Evolutionary conservation across 2,113 vertebrate species (phyloP).

Genomic region (Phalacrocorax pelagicus): DNA sequence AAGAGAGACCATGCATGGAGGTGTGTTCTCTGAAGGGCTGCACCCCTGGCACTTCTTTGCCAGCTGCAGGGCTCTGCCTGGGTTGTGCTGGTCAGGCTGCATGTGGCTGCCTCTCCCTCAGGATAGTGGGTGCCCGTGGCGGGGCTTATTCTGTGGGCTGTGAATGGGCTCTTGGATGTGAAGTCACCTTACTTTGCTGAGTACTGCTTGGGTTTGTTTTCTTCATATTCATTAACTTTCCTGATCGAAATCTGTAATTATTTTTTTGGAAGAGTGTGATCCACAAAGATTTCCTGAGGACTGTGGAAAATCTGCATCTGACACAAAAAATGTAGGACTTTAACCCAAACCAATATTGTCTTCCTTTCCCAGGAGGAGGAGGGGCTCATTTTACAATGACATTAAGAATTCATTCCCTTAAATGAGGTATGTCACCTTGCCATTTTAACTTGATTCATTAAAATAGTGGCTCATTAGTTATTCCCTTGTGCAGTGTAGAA

Average conservation of each 20-base stretch:
- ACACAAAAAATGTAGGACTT: background rate
- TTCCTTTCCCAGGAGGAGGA: constrained; percentile 11
- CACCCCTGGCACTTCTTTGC: background rate
- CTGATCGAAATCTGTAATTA: background rate
- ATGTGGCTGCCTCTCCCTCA: background rate
- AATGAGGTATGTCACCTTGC: constrained; percentile 48
- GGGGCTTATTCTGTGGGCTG: background rate
- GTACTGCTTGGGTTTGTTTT: background rate
- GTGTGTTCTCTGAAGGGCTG: background rate
- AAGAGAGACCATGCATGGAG: rapidly evolving
- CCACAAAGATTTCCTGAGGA: background rate
- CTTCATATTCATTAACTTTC: background rate
- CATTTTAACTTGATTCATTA: constrained; percentile 57
- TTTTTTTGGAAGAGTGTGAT: background rate
- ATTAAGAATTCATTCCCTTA: constrained; percentile 51
- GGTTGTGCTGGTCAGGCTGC: background rate
- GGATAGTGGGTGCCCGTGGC: rapidly evolving
- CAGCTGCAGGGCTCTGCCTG: background rate
- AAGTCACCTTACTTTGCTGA: background rate
- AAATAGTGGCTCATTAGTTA: constrained; percentile 45
- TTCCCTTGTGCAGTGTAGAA: constrained; percentile 48
- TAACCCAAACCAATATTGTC: background rate
- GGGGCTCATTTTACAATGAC: background rate
- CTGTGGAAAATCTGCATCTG: background rate
- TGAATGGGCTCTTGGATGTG: background rate